A percentile compares a stretch with the other conserved stretches of the same genome.
Evolutionary conservation across 1,140 invertebrate genomes (phyloP).

Genomic region (Acromyrmex charruanus): DNA sequence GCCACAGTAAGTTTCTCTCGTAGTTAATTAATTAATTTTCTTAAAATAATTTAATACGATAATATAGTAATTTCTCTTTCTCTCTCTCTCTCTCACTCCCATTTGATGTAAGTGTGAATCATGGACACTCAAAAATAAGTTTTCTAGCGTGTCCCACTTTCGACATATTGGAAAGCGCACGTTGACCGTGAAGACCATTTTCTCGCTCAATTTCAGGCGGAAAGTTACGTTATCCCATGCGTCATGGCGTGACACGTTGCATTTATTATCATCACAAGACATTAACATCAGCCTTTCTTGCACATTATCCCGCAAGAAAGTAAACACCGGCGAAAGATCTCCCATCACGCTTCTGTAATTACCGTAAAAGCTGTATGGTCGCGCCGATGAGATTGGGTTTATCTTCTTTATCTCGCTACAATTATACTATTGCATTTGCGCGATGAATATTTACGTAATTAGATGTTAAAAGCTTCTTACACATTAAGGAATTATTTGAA

Average conservation of each 20-base stretch:
- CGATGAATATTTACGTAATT: not conserved
- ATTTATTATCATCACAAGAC: slow-evolving; percentile 18
- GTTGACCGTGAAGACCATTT: slow-evolving; percentile 36
- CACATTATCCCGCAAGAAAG: slow-evolving; percentile 43
- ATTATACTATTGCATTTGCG: not conserved
- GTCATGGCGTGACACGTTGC: not conserved
- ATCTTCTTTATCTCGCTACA: slow-evolving; percentile 16
- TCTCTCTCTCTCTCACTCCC: not conserved
- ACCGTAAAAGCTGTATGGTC: slow-evolving; percentile 45
- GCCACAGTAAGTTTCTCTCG: not conserved
- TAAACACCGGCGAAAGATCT: slow-evolving; percentile 44
- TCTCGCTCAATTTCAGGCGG: slow-evolving; percentile 34
- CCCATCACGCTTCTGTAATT: slow-evolving; percentile 30
- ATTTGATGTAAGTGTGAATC: not conserved
- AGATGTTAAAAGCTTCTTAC: not conserved
- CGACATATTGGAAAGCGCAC: slow-evolving; percentile 45
- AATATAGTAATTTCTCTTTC: not conserved
- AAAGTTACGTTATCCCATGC: slow-evolving; percentile 11
- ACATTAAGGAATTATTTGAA: not conserved
- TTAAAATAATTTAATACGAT: not conserved
- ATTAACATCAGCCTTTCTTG: slow-evolving; percentile 26
- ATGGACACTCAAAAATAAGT: slow-evolving; percentile 25
- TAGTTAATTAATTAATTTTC: slow-evolving; percentile 4
- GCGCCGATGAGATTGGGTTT: slow-evolving; percentile 34
- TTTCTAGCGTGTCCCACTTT: slow-evolving; percentile 31